Evolutionary conservation across 2,113 vertebrate species (phyloP).

Genomic region (Cyrtonyx montezumae): DNA sequence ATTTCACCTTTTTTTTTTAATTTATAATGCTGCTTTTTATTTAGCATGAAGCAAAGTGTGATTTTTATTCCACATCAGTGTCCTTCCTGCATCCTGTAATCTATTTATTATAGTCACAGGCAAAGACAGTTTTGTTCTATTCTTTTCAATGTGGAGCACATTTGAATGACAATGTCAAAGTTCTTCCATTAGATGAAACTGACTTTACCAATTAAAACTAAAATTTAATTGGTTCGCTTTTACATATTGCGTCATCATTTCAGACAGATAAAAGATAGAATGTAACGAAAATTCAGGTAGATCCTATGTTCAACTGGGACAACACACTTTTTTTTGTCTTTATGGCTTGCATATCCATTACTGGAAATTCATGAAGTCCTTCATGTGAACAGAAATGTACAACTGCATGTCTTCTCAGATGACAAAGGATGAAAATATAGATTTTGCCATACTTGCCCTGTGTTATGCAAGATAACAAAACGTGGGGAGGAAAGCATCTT

Average conservation of each 20-base stretch:
- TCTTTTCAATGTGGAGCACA: not conserved
- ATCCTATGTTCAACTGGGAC: not conserved
- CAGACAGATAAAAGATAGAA: not conserved
- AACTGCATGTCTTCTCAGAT: too few relatives aligned
- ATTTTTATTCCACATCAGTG: not conserved
- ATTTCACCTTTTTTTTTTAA: not conserved
- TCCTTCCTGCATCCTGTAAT: not conserved
- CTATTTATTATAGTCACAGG: not conserved
- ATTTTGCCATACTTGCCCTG: too few relatives aligned
- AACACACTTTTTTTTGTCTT: too few relatives aligned
- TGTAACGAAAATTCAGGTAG: not conserved
- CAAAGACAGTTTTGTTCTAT: not conserved
- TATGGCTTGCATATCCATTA: too few relatives aligned
- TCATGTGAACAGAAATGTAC: too few relatives aligned
- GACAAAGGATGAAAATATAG: too few relatives aligned
- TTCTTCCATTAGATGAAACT: not conserved
- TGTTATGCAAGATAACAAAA: too few relatives aligned
- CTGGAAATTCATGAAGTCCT: too few relatives aligned
- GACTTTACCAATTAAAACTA: not conserved
- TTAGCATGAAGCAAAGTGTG: not conserved
- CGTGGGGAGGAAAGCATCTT: too few relatives aligned
- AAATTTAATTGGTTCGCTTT: not conserved
- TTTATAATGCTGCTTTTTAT: not conserved
- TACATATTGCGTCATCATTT: not conserved
- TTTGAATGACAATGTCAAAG: not conserved